Evolutionary conservation across 2,888 invertebrate species (phyloP).

Genomic region (Galerucella pusilla): DNA sequence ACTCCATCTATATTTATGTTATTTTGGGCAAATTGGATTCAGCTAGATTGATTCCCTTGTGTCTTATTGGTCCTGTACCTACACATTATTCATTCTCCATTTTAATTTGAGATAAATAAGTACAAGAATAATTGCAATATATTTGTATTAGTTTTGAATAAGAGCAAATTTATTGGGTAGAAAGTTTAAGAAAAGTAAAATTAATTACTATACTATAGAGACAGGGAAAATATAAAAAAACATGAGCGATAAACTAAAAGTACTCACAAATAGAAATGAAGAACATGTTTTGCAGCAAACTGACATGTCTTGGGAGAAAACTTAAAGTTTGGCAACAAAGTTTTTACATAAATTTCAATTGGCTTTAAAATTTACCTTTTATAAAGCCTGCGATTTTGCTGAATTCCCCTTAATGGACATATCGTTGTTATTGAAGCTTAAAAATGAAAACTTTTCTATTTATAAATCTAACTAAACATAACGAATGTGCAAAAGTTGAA

Average conservation of each 20-base stretch:
- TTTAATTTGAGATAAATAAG: too few relatives aligned
- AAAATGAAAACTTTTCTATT: neutral
- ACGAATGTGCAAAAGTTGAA: too few relatives aligned
- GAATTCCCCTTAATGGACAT: neutral
- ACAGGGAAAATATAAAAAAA: neutral
- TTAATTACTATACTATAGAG: slow-evolving; percentile 3
- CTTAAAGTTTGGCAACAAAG: slow-evolving; percentile 28
- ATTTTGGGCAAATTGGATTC: too few relatives aligned
- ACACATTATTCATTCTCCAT: too few relatives aligned
- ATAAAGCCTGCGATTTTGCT: slow-evolving; percentile 15
- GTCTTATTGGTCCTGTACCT: too few relatives aligned
- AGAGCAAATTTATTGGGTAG: neutral
- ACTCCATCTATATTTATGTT: too few relatives aligned
- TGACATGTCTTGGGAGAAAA: slow-evolving; percentile 25
- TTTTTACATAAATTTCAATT: slow-evolving; percentile 40
- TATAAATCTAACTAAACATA: too few relatives aligned
- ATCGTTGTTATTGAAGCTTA: neutral
- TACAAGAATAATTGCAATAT: too few relatives aligned
- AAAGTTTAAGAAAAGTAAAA: neutral
- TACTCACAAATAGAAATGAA: slow-evolving; percentile 18
- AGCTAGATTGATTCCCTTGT: too few relatives aligned
- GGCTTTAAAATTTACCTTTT: slow-evolving; percentile 20
- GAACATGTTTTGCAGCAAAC: slow-evolving; percentile 34
- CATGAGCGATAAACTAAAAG: slow-evolving; percentile 28
- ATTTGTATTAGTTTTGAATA: too few relatives aligned